phyloP scores from a whole-genome alignment of 1,140 invertebrate genomes.

The Drosophila bipectinata region DNA sequence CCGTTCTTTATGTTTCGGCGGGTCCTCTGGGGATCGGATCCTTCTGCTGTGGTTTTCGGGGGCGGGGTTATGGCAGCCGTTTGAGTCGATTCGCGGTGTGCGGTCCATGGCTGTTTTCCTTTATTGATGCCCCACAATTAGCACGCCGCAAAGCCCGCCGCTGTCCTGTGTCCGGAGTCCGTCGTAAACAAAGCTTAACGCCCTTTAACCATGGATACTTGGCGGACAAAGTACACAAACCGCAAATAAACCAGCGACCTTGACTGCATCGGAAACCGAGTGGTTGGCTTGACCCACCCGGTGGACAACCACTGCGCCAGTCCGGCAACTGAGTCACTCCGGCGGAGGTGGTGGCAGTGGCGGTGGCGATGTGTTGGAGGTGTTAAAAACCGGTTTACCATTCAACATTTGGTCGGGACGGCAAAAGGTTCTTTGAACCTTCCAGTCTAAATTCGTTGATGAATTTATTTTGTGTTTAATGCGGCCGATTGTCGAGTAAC shows the following conservation, averaged over 20 bases:
- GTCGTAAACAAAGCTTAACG: conserved; percentile 70
- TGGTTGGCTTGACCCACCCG: conserved; percentile 9
- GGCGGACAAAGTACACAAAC: conserved; percentile 58
- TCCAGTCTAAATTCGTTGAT: conserved; percentile 48
- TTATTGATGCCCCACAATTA: conserved; percentile 74
- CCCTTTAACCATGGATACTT: conserved; percentile 38
- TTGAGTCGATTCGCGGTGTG: conserved; percentile 41
- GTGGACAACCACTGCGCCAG: conserved; percentile 18
- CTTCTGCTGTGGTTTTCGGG: conserved; percentile 22
- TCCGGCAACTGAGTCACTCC: conserved; percentile 44
- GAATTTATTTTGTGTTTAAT: conserved; percentile 72
- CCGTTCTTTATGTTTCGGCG: conserved; percentile 63
- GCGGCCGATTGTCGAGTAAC: conserved; percentile 46
- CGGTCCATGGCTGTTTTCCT: conserved; percentile 42
- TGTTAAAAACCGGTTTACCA: conserved; percentile 36
- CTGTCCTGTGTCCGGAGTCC: conserved; percentile 1
- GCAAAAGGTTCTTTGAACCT: conserved; percentile 68
- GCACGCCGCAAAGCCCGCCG: conserved; percentile 48
- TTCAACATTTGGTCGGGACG: conserved; percentile 39
- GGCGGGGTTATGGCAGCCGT: not conserved
- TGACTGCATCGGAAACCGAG: conserved; percentile 43
- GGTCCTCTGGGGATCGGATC: conserved; percentile 22
- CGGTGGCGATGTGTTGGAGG: no score
- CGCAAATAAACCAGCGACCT: conserved; percentile 68
- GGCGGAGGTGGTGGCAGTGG: not conserved